Percentiles rank a stretch among this genome's conserved stretches.
Evolutionary conservation across 2,888 invertebrate species (phyloP).

Genomic region (Drosophila paranaensis): DNA sequence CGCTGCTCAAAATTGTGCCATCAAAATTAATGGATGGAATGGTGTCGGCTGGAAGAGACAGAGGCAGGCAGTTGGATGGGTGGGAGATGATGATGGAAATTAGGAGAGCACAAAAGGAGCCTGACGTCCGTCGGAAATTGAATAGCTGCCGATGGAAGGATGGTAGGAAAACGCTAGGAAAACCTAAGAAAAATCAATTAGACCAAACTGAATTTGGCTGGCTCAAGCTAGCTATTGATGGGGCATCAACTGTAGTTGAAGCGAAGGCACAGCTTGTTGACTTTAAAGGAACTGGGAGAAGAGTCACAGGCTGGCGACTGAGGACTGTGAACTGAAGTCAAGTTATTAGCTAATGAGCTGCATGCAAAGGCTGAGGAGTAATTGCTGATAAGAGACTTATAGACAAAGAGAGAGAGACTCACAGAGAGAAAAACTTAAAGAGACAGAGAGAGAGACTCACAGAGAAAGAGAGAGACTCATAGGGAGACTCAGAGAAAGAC

Average conservation of each 20-base stretch:
- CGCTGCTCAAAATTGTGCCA: conserved; percentile 69
- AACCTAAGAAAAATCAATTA: background rate
- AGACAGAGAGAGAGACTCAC: background rate
- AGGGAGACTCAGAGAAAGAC: too few relatives aligned
- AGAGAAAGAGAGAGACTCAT: too few relatives aligned
- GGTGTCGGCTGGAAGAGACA: background rate
- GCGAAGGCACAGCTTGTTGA: accelerated
- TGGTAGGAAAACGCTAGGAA: background rate
- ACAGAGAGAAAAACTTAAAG: too few relatives aligned
- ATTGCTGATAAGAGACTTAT: background rate
- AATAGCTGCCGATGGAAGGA: background rate
- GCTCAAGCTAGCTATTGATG: background rate
- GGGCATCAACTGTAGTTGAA: background rate
- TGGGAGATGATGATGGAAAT: conserved; percentile 31
- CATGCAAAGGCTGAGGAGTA: too few relatives aligned
- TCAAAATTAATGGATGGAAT: conserved; percentile 65
- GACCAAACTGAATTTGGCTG: background rate
- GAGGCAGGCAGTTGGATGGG: too few relatives aligned
- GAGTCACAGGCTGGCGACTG: background rate
- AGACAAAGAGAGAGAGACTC: background rate
- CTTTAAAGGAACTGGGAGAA: too few relatives aligned
- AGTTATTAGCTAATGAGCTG: background rate
- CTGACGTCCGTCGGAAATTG: conserved; percentile 15
- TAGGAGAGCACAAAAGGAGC: conserved; percentile 40
- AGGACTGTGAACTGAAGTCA: background rate